These are phyloP conservation scores for Thalpophila matura DNA, from an alignment of 2,888 invertebrate genomes.

Conservation along the genomic window DNA sequence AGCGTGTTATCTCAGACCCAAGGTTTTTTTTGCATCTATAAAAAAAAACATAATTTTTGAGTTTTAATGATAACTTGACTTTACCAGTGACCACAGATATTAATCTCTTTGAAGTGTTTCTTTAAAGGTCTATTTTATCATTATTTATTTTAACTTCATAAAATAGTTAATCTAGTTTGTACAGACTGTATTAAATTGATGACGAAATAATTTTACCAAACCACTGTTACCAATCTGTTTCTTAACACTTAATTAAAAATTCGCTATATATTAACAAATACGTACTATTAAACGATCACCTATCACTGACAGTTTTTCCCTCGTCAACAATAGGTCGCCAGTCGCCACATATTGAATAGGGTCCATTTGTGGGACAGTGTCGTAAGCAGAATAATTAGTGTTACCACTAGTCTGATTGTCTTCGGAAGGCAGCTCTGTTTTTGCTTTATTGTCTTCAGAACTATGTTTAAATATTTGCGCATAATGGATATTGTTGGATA, in stretches of 20 bases:
- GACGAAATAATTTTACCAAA: constrained; percentile 4
- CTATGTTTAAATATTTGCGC: constrained; percentile 30
- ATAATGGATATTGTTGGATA: constrained; percentile 38
- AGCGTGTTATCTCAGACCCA: no score
- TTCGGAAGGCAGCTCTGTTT: constrained; percentile 52
- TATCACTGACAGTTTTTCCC: constrained; percentile 64
- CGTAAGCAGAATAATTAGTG: constrained; percentile 60
- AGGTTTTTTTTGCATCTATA: no score
- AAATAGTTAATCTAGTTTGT: no score
- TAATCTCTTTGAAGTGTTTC: no score
- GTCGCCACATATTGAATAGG: constrained; percentile 55
- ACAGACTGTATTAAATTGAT: background rate
- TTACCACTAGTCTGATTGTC: constrained; percentile 55
- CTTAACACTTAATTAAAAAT: constrained; percentile 7
- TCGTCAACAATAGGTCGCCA: constrained; percentile 66
- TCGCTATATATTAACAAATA: constrained; percentile 28
- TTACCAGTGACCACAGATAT: no score
- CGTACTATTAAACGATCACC: constrained; percentile 49
- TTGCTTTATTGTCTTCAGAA: constrained; percentile 53
- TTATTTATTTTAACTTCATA: no score
- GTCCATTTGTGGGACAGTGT: constrained; percentile 68
- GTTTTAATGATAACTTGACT: no score
- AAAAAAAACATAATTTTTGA: no score
- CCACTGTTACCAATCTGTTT: constrained; percentile 12
- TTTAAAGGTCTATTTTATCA: no score